Evolutionary conservation across 2,888 invertebrate species (phyloP).

Genomic region (Euproctis similis): DNA sequence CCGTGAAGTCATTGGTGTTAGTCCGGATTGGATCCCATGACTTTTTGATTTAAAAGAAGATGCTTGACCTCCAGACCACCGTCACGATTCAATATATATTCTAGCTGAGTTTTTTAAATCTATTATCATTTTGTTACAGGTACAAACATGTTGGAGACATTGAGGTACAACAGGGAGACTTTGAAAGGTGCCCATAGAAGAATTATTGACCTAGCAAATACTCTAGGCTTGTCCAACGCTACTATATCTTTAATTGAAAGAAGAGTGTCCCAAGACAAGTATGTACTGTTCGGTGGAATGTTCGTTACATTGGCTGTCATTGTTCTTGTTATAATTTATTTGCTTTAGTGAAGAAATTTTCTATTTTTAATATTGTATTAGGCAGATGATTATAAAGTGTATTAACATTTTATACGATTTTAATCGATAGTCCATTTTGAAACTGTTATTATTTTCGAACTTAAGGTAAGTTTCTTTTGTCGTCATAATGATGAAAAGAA

Average conservation of each 20-base stretch:
- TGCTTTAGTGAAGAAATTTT: constrained; percentile 69
- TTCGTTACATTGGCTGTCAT: constrained; percentile 87
- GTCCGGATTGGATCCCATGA: too few relatives aligned
- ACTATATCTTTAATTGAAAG: constrained; percentile 95
- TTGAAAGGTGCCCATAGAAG: constrained; percentile 91
- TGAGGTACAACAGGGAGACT: constrained; percentile 87
- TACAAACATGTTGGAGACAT: constrained; percentile 83
- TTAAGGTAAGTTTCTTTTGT: too few relatives aligned
- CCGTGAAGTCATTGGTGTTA: too few relatives aligned
- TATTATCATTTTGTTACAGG: constrained; percentile 59
- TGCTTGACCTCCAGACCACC: too few relatives aligned
- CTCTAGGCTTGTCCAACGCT: constrained; percentile 93
- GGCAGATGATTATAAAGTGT: too few relatives aligned
- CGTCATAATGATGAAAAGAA: too few relatives aligned
- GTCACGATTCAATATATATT: background rate
- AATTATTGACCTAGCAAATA: constrained; percentile 92
- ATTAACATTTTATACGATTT: too few relatives aligned
- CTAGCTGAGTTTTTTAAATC: background rate
- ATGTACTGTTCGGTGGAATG: constrained; percentile 91
- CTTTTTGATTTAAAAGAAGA: too few relatives aligned
- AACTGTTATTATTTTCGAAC: too few relatives aligned
- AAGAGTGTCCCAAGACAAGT: constrained; percentile 90
- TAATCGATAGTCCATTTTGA: too few relatives aligned
- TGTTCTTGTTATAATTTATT: constrained; percentile 83
- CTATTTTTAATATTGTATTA: too few relatives aligned